Percentiles rank a stretch among this genome's conserved stretches.
phyloP scores from a whole-genome alignment of 2,113 vertebrate species.

The Emydura subglobosa region DNA sequence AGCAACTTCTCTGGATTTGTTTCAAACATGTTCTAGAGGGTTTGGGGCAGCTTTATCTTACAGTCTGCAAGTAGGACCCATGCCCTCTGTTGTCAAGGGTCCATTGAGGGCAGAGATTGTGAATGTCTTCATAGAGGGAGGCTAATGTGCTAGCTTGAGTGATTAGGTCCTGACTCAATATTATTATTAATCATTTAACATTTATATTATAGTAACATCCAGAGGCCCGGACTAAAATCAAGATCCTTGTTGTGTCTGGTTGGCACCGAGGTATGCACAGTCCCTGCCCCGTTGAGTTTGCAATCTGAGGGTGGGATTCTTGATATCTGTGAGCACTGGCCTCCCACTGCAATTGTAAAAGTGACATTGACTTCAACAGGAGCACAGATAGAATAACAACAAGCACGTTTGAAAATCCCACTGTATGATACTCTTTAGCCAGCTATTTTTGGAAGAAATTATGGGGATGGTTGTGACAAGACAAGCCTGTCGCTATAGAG shows the following conservation, averaged over 20 bases:
- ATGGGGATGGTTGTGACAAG: neutral
- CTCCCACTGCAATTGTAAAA: neutral
- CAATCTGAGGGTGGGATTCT: neutral
- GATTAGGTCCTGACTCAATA: neutral
- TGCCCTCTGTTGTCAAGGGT: neutral
- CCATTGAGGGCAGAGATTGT: neutral
- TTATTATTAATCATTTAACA: neutral
- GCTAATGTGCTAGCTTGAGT: neutral
- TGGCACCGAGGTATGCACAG: neutral
- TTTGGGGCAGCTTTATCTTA: neutral
- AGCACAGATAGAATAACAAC: neutral
- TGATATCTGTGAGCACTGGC: neutral
- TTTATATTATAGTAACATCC: neutral
- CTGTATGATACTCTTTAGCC: neutral
- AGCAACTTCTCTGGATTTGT: neutral
- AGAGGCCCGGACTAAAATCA: neutral
- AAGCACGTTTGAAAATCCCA: neutral
- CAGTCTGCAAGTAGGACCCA: neutral
- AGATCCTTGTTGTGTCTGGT: neutral
- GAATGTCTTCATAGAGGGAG: neutral
- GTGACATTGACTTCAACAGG: neutral
- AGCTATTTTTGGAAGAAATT: constrained; percentile 4
- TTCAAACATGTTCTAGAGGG: neutral
- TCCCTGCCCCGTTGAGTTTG: neutral
- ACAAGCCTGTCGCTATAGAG: constrained; percentile 37